Evolutionary conservation across 1,140 invertebrate species (phyloP).

Genomic region (Diachasma alloeum): DNA sequence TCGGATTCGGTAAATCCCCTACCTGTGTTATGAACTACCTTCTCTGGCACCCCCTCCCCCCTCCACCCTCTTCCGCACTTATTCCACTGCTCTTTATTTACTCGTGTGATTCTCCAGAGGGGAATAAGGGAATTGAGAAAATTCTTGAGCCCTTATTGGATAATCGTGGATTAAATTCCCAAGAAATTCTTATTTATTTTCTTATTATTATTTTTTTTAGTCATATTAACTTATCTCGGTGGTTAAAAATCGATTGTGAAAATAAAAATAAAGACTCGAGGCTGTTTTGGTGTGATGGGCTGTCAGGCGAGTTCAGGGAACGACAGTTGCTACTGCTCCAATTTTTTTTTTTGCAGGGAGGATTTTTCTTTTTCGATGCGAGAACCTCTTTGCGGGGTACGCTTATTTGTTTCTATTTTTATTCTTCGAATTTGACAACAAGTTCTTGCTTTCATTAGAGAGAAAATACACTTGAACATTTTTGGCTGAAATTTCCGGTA

Average conservation of each 20-base stretch:
- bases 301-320: neutral
- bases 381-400: neutral
- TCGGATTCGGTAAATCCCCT: slow-evolving; percentile 30
- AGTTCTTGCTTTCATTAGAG: too few species aligned
- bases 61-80: neutral
- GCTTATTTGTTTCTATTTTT: neutral
- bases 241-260: neutral
- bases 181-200: neutral
- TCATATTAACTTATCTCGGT: neutral
- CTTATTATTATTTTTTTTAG: neutral
- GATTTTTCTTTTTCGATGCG: neutral
- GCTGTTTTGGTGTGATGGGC: neutral
- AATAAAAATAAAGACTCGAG: neutral
- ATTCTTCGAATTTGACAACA: too few species aligned
- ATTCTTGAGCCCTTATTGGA: slow-evolving; percentile 9
- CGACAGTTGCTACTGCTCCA: neutral
- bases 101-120: neutral
- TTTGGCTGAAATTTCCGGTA: too few species aligned
- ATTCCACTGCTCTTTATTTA: slow-evolving; percentile 5
- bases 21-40: slow-evolving; percentile 24
- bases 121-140: neutral
- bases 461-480: too few species aligned
- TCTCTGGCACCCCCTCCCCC: neutral
- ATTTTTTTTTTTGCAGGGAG: neutral
- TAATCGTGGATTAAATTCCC: slow-evolving; percentile 23